A percentile compares a stretch with the other conserved stretches of the same genome.
Conservation (phyloP, 2,113 vertebrate genomes). For the Tricholaema leucomelas region DNA sequence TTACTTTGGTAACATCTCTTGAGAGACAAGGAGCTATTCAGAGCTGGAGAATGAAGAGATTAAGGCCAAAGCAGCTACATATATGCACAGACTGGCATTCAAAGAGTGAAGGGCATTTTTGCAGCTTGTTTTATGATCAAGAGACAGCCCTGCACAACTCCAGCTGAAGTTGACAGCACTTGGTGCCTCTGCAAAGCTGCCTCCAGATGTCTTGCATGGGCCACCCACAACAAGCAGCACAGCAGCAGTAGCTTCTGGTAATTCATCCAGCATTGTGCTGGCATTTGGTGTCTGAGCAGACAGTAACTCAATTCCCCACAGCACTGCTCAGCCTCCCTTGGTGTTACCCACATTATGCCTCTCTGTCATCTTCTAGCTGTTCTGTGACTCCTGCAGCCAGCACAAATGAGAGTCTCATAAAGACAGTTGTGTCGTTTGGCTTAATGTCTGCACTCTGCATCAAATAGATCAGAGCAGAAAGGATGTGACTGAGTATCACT, state of each 20-base stretch:
- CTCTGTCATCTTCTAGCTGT: neutral
- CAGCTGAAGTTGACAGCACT: neutral
- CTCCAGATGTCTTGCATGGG: neutral
- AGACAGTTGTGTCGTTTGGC: neutral
- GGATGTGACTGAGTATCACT: no score
- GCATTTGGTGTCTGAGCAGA: neutral
- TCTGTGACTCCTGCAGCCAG: neutral
- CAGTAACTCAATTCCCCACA: neutral
- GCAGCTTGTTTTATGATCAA: neutral
- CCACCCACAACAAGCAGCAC: neutral
- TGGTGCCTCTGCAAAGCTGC: neutral
- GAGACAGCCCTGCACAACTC: neutral
- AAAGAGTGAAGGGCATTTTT: neutral
- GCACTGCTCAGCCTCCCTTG: neutral
- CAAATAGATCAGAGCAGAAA: neutral
- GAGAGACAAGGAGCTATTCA: neutral
- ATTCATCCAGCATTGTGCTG: neutral
- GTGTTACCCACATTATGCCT: accelerated
- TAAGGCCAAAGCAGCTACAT: neutral
- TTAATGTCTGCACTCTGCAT: neutral
- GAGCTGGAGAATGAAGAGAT: neutral
- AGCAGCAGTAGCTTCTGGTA: neutral
- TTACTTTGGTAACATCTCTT: neutral
- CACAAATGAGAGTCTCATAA: neutral
- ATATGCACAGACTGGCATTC: neutral